Evolutionary conservation across 2,113 vertebrate genomes (phyloP).

Genomic region (Oceanites oceanicus): DNA sequence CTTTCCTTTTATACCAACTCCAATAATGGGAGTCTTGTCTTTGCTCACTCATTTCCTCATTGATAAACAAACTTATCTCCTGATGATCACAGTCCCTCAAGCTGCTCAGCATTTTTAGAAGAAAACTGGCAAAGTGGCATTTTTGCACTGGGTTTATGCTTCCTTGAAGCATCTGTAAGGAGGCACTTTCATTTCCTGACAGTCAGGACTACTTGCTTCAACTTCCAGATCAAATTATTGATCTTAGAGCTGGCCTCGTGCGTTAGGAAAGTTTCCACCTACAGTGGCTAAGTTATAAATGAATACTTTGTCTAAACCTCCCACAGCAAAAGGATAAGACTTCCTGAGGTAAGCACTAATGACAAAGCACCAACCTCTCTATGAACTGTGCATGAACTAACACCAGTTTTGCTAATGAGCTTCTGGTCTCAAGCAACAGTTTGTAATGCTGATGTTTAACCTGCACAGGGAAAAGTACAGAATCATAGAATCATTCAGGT

Average conservation of each 20-base stretch:
- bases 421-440: background rate
- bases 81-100: background rate
- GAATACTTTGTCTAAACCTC: background rate
- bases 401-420: background rate
- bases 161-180: background rate
- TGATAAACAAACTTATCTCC: background rate
- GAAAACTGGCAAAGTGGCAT: background rate
- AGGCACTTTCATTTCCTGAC: background rate
- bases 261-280: background rate
- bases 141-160: background rate
- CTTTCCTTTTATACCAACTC: background rate
- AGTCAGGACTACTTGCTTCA: background rate
- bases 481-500: too few relatives aligned
- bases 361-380: background rate
- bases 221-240: background rate
- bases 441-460: background rate
- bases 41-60: background rate
- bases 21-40: background rate
- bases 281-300: background rate
- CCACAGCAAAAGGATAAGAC: background rate
- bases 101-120: background rate
- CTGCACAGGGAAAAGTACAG: background rate
- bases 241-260: background rate
- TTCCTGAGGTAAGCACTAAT: background rate
- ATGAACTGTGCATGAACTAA: background rate